Percentiles rank a stretch among this genome's conserved stretches.
These are phyloP conservation scores for Trichonephila clavata DNA, from an alignment of 1,140 invertebrate species.

Conservation along the genomic window DNA sequence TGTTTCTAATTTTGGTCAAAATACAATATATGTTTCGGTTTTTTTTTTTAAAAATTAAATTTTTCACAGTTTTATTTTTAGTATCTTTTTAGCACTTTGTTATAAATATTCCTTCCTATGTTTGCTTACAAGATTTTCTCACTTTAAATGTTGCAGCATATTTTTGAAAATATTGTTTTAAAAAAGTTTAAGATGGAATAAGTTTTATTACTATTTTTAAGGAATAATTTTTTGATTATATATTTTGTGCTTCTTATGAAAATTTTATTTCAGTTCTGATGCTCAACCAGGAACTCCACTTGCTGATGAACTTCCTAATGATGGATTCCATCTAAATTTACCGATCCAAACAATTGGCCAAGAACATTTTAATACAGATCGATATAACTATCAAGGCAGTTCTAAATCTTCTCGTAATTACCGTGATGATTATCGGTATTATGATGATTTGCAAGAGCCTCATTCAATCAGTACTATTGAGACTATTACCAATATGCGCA, in stretches of 20 bases:
- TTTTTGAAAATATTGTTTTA: no score
- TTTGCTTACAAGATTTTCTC: no score
- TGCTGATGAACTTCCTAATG: constrained; percentile 74
- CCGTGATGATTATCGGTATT: constrained; percentile 10
- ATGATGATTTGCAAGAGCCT: constrained; percentile 1
- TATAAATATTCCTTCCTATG: no score
- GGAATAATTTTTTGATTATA: background rate
- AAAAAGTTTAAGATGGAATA: no score
- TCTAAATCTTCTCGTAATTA: background rate
- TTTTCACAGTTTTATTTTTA: no score
- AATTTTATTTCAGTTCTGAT: constrained; percentile 44
- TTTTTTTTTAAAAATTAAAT: no score
- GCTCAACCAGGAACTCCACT: constrained; percentile 76
- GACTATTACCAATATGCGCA: constrained; percentile 65
- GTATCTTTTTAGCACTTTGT: no score
- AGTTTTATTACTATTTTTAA: no score
- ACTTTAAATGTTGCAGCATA: no score
- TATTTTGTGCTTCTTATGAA: background rate
- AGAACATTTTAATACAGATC: constrained; percentile 19
- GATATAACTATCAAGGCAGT: constrained; percentile 14
- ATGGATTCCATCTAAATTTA: background rate
- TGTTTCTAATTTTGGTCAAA: no score
- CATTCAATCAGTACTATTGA: constrained; percentile 66
- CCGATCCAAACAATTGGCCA: constrained; percentile 54
- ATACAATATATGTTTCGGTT: no score